Conservation (phyloP, 2,888 invertebrate genomes). For the Cyrtodaria siliqua region DNA sequence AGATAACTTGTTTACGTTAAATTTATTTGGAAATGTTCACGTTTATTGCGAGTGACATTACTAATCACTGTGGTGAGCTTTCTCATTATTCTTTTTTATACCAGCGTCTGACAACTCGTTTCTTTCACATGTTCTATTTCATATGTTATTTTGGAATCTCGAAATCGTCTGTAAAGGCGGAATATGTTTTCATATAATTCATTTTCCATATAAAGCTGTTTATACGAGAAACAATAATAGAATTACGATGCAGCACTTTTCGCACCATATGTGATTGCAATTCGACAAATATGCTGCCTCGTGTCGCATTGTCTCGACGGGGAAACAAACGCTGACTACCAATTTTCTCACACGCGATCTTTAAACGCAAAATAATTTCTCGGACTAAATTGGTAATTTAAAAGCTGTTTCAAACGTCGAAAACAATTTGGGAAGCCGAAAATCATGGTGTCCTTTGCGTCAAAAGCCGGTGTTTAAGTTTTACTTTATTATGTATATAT, state of each 20-base stretch:
- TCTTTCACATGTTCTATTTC: too few species aligned
- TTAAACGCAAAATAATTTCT: conserved; percentile 38
- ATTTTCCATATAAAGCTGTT: background rate
- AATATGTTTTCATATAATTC: too few species aligned
- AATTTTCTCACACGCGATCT: conserved; percentile 52
- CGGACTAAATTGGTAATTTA: conserved; percentile 53
- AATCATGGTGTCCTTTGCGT: conserved; percentile 37
- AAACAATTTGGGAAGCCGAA: conserved; percentile 45
- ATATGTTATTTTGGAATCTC: too few species aligned
- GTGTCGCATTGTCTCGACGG: conserved; percentile 30
- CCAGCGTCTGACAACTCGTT: too few species aligned
- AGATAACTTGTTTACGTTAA: too few species aligned
- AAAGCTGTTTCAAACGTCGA: conserved; percentile 50
- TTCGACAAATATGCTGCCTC: conserved; percentile 51
- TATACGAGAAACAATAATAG: conserved; percentile 17
- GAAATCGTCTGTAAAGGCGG: too few species aligned
- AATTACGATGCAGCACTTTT: conserved; percentile 30
- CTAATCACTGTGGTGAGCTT: too few species aligned
- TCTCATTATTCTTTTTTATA: too few species aligned
- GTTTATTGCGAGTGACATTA: too few species aligned
- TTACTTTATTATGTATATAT: conserved; percentile 61
- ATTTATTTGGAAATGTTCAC: too few species aligned
- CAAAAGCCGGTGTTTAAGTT: conserved; percentile 24
- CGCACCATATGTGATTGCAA: conserved; percentile 52
- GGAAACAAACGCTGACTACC: conserved; percentile 22